Evolutionary conservation across 2,113 vertebrate genomes (phyloP).

Genomic region (Stomatorhinus ivindoensis): DNA sequence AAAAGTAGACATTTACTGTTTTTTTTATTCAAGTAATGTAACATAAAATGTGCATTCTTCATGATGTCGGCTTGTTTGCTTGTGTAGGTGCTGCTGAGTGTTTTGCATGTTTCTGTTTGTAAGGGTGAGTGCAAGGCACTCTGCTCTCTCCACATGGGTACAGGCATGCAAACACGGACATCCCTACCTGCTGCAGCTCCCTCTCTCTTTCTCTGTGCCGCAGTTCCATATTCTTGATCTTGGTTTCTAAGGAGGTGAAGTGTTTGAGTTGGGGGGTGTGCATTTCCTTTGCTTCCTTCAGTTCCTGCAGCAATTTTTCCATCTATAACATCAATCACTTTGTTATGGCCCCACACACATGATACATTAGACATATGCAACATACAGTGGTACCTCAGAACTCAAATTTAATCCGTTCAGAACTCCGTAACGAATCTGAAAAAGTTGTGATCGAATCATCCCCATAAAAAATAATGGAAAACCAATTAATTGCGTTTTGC

Average conservation of each 20-base stretch:
- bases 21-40: neutral
- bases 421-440: no score
- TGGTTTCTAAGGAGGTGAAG: conserved; percentile 73
- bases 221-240: conserved; percentile 76
- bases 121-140: neutral
- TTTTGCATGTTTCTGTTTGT: neutral
- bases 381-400: no score
- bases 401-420: no score
- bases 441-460: no score
- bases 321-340: conserved; percentile 54
- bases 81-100: neutral
- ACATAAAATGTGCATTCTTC: neutral
- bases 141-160: neutral
- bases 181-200: conserved; percentile 75
- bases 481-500: no score
- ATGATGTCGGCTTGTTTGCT: neutral
- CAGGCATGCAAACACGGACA: no score
- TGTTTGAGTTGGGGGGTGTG: conserved; percentile 81
- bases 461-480: no score
- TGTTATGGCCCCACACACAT: neutral
- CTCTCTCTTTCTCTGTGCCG: conserved; percentile 72
- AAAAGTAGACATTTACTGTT: neutral
- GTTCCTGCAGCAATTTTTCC: conserved; percentile 72
- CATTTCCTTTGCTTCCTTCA: conserved; percentile 76
- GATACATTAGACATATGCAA: neutral